These are phyloP conservation scores for Oryzias woworae DNA, from an alignment of 2,113 vertebrate genomes.

Conservation along the genomic window DNA sequence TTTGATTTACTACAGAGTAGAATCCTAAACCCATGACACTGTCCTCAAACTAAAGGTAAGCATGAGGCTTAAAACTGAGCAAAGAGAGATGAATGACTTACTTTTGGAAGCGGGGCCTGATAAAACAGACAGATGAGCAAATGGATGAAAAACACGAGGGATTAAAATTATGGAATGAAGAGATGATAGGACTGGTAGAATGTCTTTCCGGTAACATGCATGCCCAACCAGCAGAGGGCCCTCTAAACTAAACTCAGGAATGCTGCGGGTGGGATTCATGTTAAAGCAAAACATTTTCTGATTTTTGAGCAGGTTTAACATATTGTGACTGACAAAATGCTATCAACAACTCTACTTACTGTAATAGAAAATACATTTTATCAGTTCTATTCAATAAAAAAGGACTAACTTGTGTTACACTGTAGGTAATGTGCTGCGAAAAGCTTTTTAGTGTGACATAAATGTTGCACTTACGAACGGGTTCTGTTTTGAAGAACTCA, in stretches of 20 bases:
- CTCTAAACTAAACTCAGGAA: conserved; percentile 40
- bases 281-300: neutral
- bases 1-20: neutral
- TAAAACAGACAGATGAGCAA: conserved; percentile 79
- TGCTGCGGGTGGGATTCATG: neutral
- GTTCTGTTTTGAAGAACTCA: conserved; percentile 88
- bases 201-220: neutral
- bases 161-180: conserved; percentile 45
- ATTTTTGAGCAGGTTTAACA: conserved; percentile 12
- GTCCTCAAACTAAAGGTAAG: neutral
- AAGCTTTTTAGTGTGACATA: conserved; percentile 5
- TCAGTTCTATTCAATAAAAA: too few relatives aligned
- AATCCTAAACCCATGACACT: conserved; percentile 1
- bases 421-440: conserved; percentile 3
- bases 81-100: conserved; percentile 81
- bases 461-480: conserved; percentile 90
- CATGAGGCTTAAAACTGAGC: conserved; percentile 2
- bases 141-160: conserved; percentile 65
- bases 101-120: conserved; percentile 84
- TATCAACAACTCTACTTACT: neutral
- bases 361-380: neutral
- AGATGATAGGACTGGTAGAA: neutral
- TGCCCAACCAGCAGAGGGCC: conserved; percentile 60
- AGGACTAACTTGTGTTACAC: too few relatives aligned
- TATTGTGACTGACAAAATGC: neutral